A percentile compares a stretch with the other conserved stretches of the same genome.
These are phyloP conservation scores for Ectropis crepuscularia DNA, from an alignment of 2,888 invertebrate species.

Conservation along the genomic window DNA sequence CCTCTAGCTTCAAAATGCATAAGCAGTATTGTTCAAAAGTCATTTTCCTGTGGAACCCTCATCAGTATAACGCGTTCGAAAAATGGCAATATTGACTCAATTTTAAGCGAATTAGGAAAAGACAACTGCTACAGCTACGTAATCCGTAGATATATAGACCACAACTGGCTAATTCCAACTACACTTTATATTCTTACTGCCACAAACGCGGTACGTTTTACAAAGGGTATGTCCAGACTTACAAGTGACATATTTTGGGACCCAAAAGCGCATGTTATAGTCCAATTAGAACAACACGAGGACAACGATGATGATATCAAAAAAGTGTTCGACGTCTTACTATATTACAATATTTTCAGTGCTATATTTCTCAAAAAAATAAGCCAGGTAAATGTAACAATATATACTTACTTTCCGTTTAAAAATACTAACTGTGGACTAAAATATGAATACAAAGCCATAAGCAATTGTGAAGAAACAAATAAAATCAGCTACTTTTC, in stretches of 20 bases:
- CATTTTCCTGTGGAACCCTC: conserved; percentile 48
- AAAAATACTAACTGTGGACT: conserved; percentile 54
- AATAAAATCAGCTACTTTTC: conserved; percentile 40
- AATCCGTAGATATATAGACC: conserved; percentile 45
- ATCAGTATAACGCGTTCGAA: conserved; percentile 49
- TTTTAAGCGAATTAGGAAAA: conserved; percentile 44
- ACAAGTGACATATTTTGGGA: conserved; percentile 60
- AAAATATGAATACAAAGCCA: conserved; percentile 39
- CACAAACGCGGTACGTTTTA: conserved; percentile 46
- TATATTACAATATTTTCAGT: conserved; percentile 53
- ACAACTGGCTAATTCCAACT: conserved; percentile 48
- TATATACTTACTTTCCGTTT: conserved; percentile 58
- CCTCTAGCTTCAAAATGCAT: conserved; percentile 42
- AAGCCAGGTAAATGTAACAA: conserved; percentile 34
- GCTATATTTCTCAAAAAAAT: conserved; percentile 50
- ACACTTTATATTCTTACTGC: conserved; percentile 56
- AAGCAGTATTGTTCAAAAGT: conserved; percentile 44
- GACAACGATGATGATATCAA: conserved; percentile 42
- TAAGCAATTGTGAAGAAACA: conserved; percentile 51
- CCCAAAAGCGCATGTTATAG: conserved; percentile 57
- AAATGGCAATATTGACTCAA: conserved; percentile 32
- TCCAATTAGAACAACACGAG: conserved; percentile 45
- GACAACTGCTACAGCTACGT: conserved; percentile 50
- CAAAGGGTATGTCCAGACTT: conserved; percentile 45
- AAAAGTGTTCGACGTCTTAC: conserved; percentile 47